Evolutionary conservation across 2,888 invertebrate species (phyloP).

Genomic region (Drosophila rellima): DNA sequence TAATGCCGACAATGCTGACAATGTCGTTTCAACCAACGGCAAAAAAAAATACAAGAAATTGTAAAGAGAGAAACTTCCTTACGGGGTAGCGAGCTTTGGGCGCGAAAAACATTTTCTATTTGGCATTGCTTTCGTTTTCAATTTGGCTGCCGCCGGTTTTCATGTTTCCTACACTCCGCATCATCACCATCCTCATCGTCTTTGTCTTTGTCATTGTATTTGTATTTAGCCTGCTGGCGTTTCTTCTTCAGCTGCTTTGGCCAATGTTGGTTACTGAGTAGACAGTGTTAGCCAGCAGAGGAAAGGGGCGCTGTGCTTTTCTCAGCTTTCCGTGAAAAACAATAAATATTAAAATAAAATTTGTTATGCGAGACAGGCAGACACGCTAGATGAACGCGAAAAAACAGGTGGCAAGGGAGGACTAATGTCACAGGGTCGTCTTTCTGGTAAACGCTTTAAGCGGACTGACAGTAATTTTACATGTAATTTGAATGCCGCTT

Average conservation of each 20-base stretch:
- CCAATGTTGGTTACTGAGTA: conserved; percentile 2
- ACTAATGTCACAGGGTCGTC: conserved; percentile 54
- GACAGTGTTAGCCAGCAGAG: not conserved
- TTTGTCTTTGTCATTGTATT: conserved; percentile 48
- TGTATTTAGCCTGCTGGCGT: conserved; percentile 42
- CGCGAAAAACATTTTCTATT: conserved; percentile 75
- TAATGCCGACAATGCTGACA: conserved; percentile 80
- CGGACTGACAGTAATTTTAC: conserved; percentile 72
- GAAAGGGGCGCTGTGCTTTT: conserved; percentile 61
- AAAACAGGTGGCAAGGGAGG: conserved; percentile 19
- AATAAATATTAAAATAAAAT: conserved; percentile 80
- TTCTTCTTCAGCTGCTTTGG: conserved; percentile 22
- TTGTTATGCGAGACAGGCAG: conserved; percentile 69
- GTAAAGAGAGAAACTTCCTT: conserved; percentile 4
- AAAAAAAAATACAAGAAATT: no score
- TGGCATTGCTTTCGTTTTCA: conserved; percentile 80
- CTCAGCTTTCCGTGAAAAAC: conserved; percentile 72
- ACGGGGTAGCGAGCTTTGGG: conserved; percentile 28
- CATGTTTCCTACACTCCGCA: conserved; percentile 15
- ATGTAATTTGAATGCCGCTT: conserved; percentile 71
- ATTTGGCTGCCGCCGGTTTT: conserved; percentile 61
- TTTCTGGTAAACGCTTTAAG: conserved; percentile 65
- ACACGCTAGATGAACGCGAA: conserved; percentile 43
- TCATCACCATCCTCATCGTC: conserved; percentile 21
- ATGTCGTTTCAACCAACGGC: conserved; percentile 61